Evolutionary conservation across 2,888 invertebrate species (phyloP).

Genomic region (Drosophila picticornis): DNA sequence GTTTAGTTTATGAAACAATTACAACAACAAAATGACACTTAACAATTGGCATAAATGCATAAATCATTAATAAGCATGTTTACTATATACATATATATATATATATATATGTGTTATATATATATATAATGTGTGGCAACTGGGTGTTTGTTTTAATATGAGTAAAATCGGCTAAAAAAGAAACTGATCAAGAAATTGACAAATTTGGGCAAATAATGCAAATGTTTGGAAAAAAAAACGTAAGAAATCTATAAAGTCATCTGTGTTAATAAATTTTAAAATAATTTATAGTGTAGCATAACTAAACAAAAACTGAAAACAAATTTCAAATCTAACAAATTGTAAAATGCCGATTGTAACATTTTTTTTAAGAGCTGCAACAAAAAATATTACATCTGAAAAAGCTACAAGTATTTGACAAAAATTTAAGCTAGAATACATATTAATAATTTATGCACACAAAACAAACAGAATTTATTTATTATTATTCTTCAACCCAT

Average conservation of each 20-base stretch:
- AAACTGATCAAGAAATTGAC: constrained; percentile 11
- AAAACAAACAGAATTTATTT: constrained; percentile 46
- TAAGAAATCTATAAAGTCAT: constrained; percentile 84
- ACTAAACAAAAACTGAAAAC: constrained; percentile 49
- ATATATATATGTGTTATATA: neutral
- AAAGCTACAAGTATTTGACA: constrained; percentile 40
- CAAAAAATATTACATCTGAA: constrained; percentile 26
- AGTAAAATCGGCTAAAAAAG: constrained; percentile 12
- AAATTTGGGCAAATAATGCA: constrained; percentile 58
- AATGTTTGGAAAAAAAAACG: constrained; percentile 57
- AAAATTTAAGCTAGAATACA: constrained; percentile 49
- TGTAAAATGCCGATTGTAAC: constrained; percentile 27
- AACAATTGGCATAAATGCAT: constrained; percentile 51
- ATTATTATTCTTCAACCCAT: constrained; percentile 32
- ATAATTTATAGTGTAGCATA: constrained; percentile 79
- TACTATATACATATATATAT: neutral
- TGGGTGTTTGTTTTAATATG: neutral
- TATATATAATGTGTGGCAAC: neutral
- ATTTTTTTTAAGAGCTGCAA: constrained; percentile 41
- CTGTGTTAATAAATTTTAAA: constrained; percentile 85
- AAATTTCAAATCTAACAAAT: constrained; percentile 39
- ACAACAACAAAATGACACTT: constrained; percentile 30
- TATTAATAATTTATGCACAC: constrained; percentile 41
- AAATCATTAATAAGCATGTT: constrained; percentile 32
- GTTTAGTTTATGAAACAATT: constrained; percentile 65